These are phyloP conservation scores for Candoia aspera DNA, from an alignment of 2,113 vertebrate species.

Conservation along the genomic window DNA sequence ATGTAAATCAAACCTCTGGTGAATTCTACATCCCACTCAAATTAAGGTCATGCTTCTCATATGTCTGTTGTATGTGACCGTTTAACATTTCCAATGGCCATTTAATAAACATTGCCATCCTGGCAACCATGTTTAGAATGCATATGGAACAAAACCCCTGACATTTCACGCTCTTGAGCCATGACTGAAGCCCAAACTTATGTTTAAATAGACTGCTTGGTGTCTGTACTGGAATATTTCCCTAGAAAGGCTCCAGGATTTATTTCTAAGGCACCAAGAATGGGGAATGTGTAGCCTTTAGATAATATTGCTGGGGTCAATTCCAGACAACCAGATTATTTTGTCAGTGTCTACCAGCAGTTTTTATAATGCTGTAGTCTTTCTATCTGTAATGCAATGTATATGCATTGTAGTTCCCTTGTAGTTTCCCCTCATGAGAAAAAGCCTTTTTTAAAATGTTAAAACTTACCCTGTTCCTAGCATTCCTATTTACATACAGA, in stretches of 20 bases:
- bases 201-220: background rate
- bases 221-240: background rate
- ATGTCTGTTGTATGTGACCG: background rate
- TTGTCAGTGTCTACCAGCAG: background rate
- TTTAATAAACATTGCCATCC: background rate
- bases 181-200: background rate
- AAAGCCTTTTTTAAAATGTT: background rate
- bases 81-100: background rate
- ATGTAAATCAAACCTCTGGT: slow-evolving; percentile 60
- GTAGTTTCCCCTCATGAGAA: background rate
- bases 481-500: background rate
- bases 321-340: background rate
- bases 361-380: background rate
- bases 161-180: background rate
- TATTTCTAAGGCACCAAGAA: background rate
- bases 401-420: background rate
- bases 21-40: background rate
- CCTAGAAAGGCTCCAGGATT: background rate
- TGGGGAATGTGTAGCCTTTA: background rate
- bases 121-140: background rate
- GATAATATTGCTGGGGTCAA: background rate
- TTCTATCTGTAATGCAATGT: background rate
- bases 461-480: background rate
- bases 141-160: background rate
- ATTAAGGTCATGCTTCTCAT: background rate